Conservation (phyloP, 2,888 invertebrate species). For the Amblyjoppa fuscipennis region DNA sequence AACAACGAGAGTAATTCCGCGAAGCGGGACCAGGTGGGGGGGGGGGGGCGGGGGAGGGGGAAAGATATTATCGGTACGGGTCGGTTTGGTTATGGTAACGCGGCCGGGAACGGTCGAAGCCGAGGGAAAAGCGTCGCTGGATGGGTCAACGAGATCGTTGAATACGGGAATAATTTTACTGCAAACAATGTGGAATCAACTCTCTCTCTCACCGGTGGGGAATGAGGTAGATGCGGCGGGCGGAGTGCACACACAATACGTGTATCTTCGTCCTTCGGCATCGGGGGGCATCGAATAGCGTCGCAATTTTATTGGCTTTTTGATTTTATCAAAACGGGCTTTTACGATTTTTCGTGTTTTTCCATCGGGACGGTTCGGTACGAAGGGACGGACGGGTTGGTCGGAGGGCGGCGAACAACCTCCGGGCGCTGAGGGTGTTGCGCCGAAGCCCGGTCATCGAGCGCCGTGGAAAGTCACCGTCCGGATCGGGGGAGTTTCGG, state of each 20-base stretch:
- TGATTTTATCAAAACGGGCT: conserved; percentile 77
- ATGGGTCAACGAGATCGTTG: conserved; percentile 47
- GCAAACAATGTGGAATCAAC: conserved; percentile 77
- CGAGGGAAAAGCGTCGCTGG: conserved; percentile 17
- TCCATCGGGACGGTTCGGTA: not conserved
- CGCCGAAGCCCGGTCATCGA: conserved; percentile 11
- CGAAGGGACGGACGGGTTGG: not conserved
- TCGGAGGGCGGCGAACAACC: not conserved
- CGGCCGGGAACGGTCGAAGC: conserved; percentile 17
- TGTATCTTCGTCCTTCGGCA: conserved; percentile 16
- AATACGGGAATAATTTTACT: conserved; percentile 75
- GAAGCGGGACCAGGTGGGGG: conserved; percentile 47
- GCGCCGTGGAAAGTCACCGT: not conserved
- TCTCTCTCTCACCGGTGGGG: conserved; percentile 64
- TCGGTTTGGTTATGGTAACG: conserved; percentile 38
- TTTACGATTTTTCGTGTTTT: conserved; percentile 72
- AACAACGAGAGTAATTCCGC: conserved; percentile 69
- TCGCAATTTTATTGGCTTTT: conserved; percentile 61
- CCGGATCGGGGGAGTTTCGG: conserved; percentile 1
- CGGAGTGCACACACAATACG: not conserved
- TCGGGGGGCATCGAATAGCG: conserved; percentile 47
- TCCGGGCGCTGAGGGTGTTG: conserved; percentile 5
- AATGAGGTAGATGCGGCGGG: conserved; percentile 37
- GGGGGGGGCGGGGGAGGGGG: conserved; percentile 12
- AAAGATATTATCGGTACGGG: conserved; percentile 62